Percentiles rank a stretch among this genome's conserved stretches.
Conservation (phyloP, 2,888 invertebrate species). For the Drosophila maculinotata region DNA sequence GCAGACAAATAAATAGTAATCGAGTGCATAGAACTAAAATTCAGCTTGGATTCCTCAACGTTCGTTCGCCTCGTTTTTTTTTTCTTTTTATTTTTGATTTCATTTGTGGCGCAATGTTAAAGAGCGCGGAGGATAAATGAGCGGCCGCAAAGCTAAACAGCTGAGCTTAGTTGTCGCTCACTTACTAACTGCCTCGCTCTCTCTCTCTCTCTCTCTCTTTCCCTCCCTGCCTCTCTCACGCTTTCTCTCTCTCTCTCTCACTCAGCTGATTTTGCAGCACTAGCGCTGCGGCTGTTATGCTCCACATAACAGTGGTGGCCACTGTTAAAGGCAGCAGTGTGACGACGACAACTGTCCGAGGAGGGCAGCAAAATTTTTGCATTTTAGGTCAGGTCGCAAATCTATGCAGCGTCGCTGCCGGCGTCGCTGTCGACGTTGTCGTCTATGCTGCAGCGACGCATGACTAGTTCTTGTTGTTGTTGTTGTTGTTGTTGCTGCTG, state of each 20-base stretch:
- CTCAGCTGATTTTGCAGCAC: constrained; percentile 1
- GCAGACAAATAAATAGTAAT: constrained; percentile 4
- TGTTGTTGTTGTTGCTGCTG: background rate
- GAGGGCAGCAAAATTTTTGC: constrained; percentile 70
- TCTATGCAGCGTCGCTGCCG: constrained; percentile 71
- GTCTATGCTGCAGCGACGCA: constrained; percentile 57
- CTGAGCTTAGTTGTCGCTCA: constrained; percentile 24
- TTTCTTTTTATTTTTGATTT: background rate
- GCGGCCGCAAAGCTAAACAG: constrained; percentile 29
- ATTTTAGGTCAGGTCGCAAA: constrained; percentile 85
- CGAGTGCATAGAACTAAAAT: constrained; percentile 24
- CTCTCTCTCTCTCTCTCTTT: constrained; percentile 4
- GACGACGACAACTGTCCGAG: constrained; percentile 24
- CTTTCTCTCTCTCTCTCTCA: background rate
- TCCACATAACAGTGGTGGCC: constrained; percentile 55
- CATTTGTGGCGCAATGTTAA: constrained; percentile 1
- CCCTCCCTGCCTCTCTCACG: background rate
- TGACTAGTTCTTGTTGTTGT: constrained; percentile 62
- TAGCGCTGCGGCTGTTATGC: constrained; percentile 23
- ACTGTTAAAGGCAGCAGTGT: constrained; percentile 54
- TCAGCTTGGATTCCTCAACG: constrained; percentile 5
- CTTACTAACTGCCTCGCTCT: no score
- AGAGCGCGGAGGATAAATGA: constrained; percentile 20
- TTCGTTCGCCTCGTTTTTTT: no score
- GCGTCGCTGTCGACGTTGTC: constrained; percentile 3